phyloP scores from a whole-genome alignment of 2,113 vertebrate species.

The Todiramphus saurophagus region DNA sequence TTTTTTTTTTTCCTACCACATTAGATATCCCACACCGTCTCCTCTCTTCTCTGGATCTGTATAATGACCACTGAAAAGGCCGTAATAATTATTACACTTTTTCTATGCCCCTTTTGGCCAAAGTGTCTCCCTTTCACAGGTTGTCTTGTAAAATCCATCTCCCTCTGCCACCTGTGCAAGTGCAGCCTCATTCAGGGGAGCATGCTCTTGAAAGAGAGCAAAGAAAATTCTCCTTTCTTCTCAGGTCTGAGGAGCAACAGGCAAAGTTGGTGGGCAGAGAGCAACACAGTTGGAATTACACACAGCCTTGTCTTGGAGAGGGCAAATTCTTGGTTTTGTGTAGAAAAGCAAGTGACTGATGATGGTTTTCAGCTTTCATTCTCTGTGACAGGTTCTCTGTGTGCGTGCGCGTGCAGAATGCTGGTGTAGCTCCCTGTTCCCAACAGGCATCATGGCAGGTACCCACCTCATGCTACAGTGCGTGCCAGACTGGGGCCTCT shows the following conservation, averaged over 20 bases:
- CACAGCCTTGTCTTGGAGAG: neutral
- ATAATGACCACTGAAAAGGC: neutral
- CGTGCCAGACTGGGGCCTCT: neutral
- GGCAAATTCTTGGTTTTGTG: neutral
- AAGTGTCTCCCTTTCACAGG: neutral
- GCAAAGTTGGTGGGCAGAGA: neutral
- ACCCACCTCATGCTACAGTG: neutral
- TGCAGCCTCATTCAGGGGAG: neutral
- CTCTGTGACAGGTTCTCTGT: neutral
- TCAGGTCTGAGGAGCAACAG: accelerated
- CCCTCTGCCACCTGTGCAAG: neutral
- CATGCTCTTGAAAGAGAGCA: neutral
- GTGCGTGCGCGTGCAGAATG: neutral
- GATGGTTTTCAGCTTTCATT: neutral
- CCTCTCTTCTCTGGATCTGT: neutral
- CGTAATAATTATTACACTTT: neutral
- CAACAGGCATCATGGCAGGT: accelerated
- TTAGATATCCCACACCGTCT: neutral
- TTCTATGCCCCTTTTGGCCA: neutral
- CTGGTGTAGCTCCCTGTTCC: neutral
- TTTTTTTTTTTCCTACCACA: neutral
- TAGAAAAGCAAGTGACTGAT: neutral
- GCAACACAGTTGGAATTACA: neutral
- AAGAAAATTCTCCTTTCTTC: neutral
- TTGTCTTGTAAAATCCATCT: neutral